Percentiles rank a stretch among this genome's conserved stretches.
Conservation (phyloP, 2,888 invertebrate species). For the Campoplex nolae region DNA sequence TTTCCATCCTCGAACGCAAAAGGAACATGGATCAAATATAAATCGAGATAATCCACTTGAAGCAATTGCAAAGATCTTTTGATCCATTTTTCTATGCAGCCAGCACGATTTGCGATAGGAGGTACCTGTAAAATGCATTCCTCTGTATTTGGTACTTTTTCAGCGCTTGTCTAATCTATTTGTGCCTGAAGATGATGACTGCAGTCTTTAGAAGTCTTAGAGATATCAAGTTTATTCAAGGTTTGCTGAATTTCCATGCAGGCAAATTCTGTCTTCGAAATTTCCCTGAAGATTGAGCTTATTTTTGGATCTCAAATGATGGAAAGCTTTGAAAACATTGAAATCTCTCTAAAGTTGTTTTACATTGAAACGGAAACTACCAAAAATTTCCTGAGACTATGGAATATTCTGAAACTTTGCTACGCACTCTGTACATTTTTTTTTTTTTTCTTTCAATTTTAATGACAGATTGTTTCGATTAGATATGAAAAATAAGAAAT, state of each 20-base stretch:
- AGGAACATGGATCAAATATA: conserved; percentile 93
- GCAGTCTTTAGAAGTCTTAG: not conserved
- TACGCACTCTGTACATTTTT: too few species aligned
- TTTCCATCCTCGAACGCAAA: conserved; percentile 89
- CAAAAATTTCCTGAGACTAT: too few species aligned
- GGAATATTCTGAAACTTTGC: too few species aligned
- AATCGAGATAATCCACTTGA: conserved; percentile 92
- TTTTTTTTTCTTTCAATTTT: too few species aligned
- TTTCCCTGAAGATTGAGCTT: too few species aligned
- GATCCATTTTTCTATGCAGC: conserved; percentile 88
- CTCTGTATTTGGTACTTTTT: not conserved
- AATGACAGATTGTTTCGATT: not conserved
- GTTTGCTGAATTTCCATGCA: too few species aligned
- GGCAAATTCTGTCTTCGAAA: too few species aligned
- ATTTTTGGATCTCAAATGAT: too few species aligned
- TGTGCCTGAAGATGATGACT: not conserved
- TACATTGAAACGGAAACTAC: too few species aligned
- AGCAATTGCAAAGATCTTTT: conserved; percentile 89
- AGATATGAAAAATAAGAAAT: not conserved
- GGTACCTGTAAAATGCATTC: conserved; percentile 79
- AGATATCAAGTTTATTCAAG: too few species aligned
- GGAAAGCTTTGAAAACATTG: too few species aligned
- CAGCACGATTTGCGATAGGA: conserved; percentile 87
- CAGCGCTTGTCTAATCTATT: not conserved
- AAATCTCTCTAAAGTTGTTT: too few species aligned